A percentile compares a stretch with the other conserved stretches of the same genome.
Conservation (phyloP, 92 coral and sea anemone species). For the Montipora capitata region DNA sequence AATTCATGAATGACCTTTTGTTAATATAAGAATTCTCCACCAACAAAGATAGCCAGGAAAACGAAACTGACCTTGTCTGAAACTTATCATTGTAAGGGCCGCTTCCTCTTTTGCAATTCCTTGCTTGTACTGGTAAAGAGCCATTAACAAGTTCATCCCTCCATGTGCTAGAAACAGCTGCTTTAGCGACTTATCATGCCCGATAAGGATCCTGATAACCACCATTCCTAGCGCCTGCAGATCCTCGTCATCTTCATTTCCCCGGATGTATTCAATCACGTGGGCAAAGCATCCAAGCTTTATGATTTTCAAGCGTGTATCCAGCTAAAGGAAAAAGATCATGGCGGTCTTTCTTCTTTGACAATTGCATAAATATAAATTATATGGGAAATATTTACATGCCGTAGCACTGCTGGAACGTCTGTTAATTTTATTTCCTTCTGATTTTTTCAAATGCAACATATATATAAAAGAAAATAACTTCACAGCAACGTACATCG, state of each 20-base stretch:
- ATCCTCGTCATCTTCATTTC: constrained; percentile 78
- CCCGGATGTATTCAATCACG: constrained; percentile 88
- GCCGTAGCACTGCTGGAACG: not conserved
- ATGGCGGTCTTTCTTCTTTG: not conserved
- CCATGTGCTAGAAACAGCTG: constrained; percentile 89
- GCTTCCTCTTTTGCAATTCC: constrained; percentile 86
- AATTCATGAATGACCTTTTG: too few species aligned
- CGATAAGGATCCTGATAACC: constrained; percentile 75
- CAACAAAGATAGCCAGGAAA: not conserved
- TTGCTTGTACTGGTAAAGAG: constrained; percentile 84
- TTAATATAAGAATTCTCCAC: not conserved
- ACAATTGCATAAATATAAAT: not conserved
- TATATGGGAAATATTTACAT: not conserved
- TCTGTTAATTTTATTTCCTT: too few species aligned
- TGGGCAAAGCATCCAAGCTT: constrained; percentile 85
- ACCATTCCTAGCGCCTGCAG: constrained; percentile 84
- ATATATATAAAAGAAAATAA: too few species aligned
- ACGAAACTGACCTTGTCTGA: constrained; percentile 66
- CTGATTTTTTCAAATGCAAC: too few species aligned
- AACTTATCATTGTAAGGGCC: constrained; percentile 65
- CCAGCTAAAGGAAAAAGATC: constrained; percentile 49
- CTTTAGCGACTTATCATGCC: constrained; percentile 75
- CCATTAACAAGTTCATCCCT: constrained; percentile 91
- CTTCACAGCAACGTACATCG: too few species aligned
- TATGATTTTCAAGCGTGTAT: constrained; percentile 80